These are phyloP conservation scores for Sinodicranocentrus sp. DNA, from an alignment of 2,888 invertebrate genomes.

Conservation along the genomic window DNA sequence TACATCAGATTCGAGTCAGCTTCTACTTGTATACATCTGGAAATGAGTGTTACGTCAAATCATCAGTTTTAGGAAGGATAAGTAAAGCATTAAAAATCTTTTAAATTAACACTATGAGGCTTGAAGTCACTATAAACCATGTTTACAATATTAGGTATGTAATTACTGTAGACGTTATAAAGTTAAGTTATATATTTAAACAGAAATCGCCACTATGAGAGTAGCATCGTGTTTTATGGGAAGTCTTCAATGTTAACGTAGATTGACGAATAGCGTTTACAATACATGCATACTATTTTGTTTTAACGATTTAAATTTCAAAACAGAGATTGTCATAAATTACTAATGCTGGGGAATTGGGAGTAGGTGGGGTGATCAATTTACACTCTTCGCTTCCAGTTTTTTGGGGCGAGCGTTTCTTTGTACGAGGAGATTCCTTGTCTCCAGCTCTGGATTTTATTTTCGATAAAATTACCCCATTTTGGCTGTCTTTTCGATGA, in stretches of 20 bases:
- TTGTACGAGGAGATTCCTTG: constrained; percentile 57
- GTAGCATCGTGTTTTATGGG: background rate
- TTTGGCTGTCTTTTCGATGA: constrained; percentile 60
- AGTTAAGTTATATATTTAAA: background rate
- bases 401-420: constrained; percentile 27
- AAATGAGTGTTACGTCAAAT: background rate
- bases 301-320: constrained; percentile 68
- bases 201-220: background rate
- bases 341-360: constrained; percentile 69
- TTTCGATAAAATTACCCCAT: constrained; percentile 23
- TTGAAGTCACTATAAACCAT: background rate
- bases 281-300: background rate
- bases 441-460: constrained; percentile 42
- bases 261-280: background rate
- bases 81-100: constrained; percentile 7
- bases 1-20: constrained; percentile 27
- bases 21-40: background rate
- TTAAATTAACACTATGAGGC: background rate
- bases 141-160: background rate
- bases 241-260: background rate
- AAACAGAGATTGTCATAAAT: constrained; percentile 76
- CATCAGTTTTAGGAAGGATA: constrained; percentile 10
- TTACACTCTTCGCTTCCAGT: constrained; percentile 40
- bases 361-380: constrained; percentile 10
- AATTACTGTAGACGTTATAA: background rate